Conservation (phyloP, 2,113 vertebrate genomes). For the Toxotes jaculatrix region DNA sequence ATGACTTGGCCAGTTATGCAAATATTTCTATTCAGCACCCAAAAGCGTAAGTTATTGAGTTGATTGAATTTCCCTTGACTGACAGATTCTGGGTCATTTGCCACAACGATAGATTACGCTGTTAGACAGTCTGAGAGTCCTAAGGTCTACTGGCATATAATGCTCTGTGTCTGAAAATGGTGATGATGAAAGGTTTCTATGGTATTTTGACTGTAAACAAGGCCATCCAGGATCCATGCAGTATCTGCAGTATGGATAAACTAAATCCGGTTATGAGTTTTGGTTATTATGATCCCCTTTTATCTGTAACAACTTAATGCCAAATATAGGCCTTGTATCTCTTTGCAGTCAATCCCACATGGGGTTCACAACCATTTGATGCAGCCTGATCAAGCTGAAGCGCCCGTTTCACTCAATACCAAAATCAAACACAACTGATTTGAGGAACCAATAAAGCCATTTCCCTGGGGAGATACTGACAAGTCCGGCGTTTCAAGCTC, state of each 20-base stretch:
- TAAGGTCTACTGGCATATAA: background rate
- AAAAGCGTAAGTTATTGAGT: constrained; percentile 5
- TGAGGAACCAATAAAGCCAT: background rate
- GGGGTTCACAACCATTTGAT: background rate
- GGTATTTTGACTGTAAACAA: background rate
- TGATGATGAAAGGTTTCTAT: background rate
- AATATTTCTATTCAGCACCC: constrained; percentile 37
- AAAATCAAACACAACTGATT: constrained; percentile 40
- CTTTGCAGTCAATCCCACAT: constrained; percentile 7
- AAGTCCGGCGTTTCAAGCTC: background rate
- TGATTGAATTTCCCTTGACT: constrained; percentile 24
- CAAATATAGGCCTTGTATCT: background rate
- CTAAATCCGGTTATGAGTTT: constrained; percentile 6
- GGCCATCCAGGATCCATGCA: background rate
- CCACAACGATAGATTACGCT: constrained; percentile 9
- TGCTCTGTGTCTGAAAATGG: background rate
- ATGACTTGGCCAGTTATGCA: constrained; percentile 48
- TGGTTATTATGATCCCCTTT: constrained; percentile 14
- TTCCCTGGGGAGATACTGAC: background rate
- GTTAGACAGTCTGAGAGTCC: background rate
- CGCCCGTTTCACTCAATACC: background rate
- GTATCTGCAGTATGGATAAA: background rate
- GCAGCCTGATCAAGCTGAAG: background rate
- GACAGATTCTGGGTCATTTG: constrained; percentile 20
- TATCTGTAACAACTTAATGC: constrained; percentile 16